Base-by-base conservation (phyloP, 1,140 invertebrate genomes). In the Cydia strobilella region DNA sequence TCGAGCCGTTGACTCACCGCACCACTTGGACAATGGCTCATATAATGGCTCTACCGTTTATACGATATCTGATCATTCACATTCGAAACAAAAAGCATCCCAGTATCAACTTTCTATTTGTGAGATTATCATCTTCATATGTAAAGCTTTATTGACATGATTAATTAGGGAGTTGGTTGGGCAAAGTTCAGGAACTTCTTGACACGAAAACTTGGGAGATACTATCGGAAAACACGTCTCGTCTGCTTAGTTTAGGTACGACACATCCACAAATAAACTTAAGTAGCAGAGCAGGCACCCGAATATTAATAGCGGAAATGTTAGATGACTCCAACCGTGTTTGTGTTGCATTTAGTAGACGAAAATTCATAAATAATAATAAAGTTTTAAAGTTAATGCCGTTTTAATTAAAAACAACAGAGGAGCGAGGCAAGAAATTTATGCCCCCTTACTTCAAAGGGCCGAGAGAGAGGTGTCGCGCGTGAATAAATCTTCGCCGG, bases 361-460 rank as follows among this genome's bases (percentile, higher is more conserved):
- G 54, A 59, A 59, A 59, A 69, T 69, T 69, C 54, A 69, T 69
- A 35, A 75, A 71, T 76, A 78, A 81, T 83, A 82, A 86, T 82
- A 83, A 81, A 78, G 63, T 76, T 78, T 82, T 78, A 75, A 80
- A 84, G 76, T 85, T 87, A 82, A 86, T 84, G 77, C 80, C 76
- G 79, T 85, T 89, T 90, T 90, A 89, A 91, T 89, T 91, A 88
- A 90, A 91, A 89, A 86, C 84, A 86, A 79, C 76, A 80, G 76
- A 76, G 82, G 76, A 74, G 82, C 79, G 79, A 76, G 80, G 78
- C 71, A 81, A 81, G 84, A 90, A 88, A 88, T 90, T 87, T 88
- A 87, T 88, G 82, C 82, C 78, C 86, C 85, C 83, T 76, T 82
- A 89, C 87, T 91, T 90, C 89, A 90, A 90, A 90, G 88, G 86